Base-by-base conservation (phyloP, 2,113 vertebrate genomes). In the Indicator indicator region DNA sequence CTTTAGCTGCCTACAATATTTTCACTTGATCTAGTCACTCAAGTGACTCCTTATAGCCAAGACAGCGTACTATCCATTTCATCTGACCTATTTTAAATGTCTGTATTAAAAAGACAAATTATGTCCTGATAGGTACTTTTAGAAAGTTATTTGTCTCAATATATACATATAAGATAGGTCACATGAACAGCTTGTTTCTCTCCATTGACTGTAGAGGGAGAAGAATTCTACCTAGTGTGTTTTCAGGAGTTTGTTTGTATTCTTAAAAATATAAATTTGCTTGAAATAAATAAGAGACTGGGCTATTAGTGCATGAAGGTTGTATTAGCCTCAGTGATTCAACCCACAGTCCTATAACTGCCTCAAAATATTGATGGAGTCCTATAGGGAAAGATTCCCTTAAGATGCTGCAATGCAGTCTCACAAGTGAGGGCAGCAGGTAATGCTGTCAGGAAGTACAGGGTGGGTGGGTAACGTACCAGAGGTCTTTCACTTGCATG, bases 51-150 rank as follows among this genome's bases (percentile, higher is more conserved):
- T 72, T 85, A 64, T 4, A 96, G 72, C 16, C 75, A 63, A 38
- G 28, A 26, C 11, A 85, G 14, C 7, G 27, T 46, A 93, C 71
- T 4, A 83, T 46, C 60, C 46, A 18, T 4, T 74, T 85, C n/a
- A 56, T 83, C 42, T 90, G 76, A 86, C 50, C 79, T 83, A 44
- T 84, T 92, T 86, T 60, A 90, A 81, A 86, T 84, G 48, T 64
- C 79, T 83, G 15, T 71, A 70, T 93, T 86, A 71, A 88, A 83
- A 77, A 89, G 73, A 85, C n/a, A 91, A 93, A 80, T 83, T n/a
- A 85, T 50, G 32, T 89, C 26, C 90, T 94, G 83, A 83, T 65
- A 88, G 64, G 48, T 68, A 64, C 85, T 90, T 94, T 50, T 38
- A 93, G 86, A 74, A 86, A 80, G 81, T 70, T 1, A 74, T 88